A percentile compares a stretch with the other conserved stretches of the same genome.
These are phyloP conservation scores for Apis cerana DNA, from an alignment of 1,140 invertebrate genomes.

Conservation along the genomic window DNA sequence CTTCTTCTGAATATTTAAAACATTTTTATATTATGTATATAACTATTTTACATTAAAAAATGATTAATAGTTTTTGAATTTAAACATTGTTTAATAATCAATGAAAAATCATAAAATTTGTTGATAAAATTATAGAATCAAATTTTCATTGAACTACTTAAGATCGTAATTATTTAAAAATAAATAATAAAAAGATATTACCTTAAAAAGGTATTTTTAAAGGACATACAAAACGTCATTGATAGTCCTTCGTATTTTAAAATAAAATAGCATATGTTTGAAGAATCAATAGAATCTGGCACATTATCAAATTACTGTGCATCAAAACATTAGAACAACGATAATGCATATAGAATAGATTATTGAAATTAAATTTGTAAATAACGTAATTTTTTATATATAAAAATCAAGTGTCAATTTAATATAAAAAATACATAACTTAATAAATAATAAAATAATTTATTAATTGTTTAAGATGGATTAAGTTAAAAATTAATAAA, in stretches of 20 bases:
- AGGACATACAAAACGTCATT: conserved; percentile 18
- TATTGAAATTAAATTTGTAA: not conserved
- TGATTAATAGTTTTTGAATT: not conserved
- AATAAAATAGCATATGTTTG: conserved; percentile 49
- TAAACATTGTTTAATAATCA: not conserved
- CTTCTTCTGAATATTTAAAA: not conserved
- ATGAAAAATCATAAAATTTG: not conserved
- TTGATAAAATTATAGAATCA: not conserved
- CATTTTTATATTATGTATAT: not conserved
- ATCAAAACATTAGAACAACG: conserved; percentile 39
- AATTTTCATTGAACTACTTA: not conserved
- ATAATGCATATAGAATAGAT: not conserved
- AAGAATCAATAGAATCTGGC: conserved; percentile 48
- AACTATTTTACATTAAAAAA: not conserved
- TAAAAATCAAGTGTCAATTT: not conserved
- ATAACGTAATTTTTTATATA: not conserved
- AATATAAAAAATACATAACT: not conserved
- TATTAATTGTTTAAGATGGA: no score
- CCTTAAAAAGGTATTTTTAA: not conserved
- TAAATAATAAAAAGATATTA: not conserved
- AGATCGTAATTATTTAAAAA: not conserved
- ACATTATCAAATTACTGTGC: conserved; percentile 31
- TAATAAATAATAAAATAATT: no score
- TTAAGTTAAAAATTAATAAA: not conserved
- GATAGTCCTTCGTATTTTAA: conserved; percentile 45